phyloP scores from a whole-genome alignment of 2,888 invertebrate species.

The Amblyjoppa proteus region DNA sequence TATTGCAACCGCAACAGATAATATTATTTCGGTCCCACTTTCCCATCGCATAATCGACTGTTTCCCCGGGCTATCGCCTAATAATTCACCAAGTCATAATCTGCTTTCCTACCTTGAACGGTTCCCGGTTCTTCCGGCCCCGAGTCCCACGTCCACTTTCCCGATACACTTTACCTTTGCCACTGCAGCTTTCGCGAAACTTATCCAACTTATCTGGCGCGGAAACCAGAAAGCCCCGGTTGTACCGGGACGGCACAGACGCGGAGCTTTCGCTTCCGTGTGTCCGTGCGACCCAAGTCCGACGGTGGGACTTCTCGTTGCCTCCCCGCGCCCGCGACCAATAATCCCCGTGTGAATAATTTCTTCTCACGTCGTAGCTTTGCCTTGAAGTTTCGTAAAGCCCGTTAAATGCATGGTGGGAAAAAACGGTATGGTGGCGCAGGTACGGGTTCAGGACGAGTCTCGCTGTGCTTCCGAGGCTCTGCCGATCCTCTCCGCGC shows the following conservation, averaged over 20 bases:
- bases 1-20: too few species aligned
- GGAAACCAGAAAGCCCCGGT: background rate
- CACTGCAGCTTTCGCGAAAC: constrained; percentile 9
- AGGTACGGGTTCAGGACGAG: background rate
- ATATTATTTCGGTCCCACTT: too few species aligned
- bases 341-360: constrained; percentile 69
- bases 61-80: background rate
- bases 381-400: constrained; percentile 62
- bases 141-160: background rate
- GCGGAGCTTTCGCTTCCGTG: background rate
- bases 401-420: constrained; percentile 64
- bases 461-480: background rate
- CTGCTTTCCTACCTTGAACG: background rate
- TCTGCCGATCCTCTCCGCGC: constrained; percentile 2
- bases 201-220: constrained; percentile 24
- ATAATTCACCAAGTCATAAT: background rate
- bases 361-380: constrained; percentile 66
- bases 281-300: constrained; percentile 17
- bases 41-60: background rate
- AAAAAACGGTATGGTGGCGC: constrained; percentile 41
- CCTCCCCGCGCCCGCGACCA: constrained; percentile 31
- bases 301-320: constrained; percentile 5
- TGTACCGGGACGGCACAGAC: background rate
- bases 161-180: constrained; percentile 7
- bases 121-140: background rate